A percentile compares a stretch with the other conserved stretches of the same genome.
Conservation (phyloP, 1,140 invertebrate species). For the Brachionus sp. region DNA sequence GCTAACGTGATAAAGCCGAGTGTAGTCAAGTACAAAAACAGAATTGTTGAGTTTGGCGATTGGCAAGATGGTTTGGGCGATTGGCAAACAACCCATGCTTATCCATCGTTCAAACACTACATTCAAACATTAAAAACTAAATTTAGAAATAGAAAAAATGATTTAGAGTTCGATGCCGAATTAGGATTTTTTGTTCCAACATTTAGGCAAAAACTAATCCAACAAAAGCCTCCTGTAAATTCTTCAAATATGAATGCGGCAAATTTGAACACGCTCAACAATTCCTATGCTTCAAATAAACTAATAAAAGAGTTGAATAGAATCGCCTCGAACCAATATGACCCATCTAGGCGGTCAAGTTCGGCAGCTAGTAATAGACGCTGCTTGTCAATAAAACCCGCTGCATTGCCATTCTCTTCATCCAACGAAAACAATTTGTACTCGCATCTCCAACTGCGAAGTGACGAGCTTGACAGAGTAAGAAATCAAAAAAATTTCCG, state of each 20-base stretch:
- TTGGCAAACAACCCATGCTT: background rate
- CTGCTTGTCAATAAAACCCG: background rate
- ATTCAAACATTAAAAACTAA: background rate
- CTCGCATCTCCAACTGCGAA: background rate
- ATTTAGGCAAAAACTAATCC: background rate
- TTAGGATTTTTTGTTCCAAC: constrained; percentile 36
- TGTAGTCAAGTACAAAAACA: background rate
- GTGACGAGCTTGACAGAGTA: constrained; percentile 19
- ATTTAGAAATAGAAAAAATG: background rate
- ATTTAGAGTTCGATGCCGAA: background rate
- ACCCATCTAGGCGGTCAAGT: background rate
- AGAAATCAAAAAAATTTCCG: background rate
- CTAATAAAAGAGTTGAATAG: constrained; percentile 16
- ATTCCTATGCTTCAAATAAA: constrained; percentile 5
- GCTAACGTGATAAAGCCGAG: background rate
- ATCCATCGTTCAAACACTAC: constrained; percentile 22
- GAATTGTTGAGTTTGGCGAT: background rate
- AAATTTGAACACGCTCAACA: constrained; percentile 32
- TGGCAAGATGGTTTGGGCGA: constrained; percentile 32
- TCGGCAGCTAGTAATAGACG: constrained; percentile 9
- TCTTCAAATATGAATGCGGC: background rate
- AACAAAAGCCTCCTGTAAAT: background rate
- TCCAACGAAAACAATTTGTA: background rate
- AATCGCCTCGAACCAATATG: background rate
- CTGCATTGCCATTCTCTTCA: constrained; percentile 9